These are phyloP conservation scores for Megaustenia siamemsis DNA, from an alignment of 2,888 invertebrate species.

Conservation along the genomic window DNA sequence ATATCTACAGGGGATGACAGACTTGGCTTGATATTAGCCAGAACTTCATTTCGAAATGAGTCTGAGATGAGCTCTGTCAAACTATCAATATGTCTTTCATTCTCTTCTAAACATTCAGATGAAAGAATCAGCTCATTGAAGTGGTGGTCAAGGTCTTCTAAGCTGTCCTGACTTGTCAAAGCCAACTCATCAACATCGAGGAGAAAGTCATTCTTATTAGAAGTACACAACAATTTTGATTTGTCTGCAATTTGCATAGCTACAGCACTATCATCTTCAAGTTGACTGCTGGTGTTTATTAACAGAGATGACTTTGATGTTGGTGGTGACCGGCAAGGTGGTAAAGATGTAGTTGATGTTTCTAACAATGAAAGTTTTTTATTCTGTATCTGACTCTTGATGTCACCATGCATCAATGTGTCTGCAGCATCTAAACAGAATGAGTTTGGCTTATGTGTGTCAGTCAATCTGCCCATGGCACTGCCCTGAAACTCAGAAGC, in stretches of 20 bases:
- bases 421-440: slow-evolving; percentile 4
- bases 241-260: slow-evolving; percentile 57
- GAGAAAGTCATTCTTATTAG: slow-evolving; percentile 27
- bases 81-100: slow-evolving; percentile 56
- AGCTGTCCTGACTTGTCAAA: slow-evolving; percentile 6
- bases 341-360: neutral
- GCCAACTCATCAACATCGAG: slow-evolving; percentile 15
- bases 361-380: slow-evolving; percentile 9
- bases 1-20: slow-evolving; percentile 11
- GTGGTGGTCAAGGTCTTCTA: slow-evolving; percentile 28
- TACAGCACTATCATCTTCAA: slow-evolving; percentile 50
- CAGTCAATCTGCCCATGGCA: neutral
- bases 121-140: slow-evolving; percentile 31
- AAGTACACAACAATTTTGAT: slow-evolving; percentile 18
- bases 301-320: slow-evolving; percentile 23
- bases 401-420: neutral
- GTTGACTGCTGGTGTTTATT: neutral
- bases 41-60: slow-evolving; percentile 43
- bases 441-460: neutral
- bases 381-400: neutral
- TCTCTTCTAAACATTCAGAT: slow-evolving; percentile 53
- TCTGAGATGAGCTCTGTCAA: slow-evolving; percentile 57
- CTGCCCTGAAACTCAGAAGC: neutral
- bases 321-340: slow-evolving; percentile 5
- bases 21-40: slow-evolving; percentile 27